Evolutionary conservation across 2,888 invertebrate species (phyloP).

Genomic region (Heliothis peltigera): DNA sequence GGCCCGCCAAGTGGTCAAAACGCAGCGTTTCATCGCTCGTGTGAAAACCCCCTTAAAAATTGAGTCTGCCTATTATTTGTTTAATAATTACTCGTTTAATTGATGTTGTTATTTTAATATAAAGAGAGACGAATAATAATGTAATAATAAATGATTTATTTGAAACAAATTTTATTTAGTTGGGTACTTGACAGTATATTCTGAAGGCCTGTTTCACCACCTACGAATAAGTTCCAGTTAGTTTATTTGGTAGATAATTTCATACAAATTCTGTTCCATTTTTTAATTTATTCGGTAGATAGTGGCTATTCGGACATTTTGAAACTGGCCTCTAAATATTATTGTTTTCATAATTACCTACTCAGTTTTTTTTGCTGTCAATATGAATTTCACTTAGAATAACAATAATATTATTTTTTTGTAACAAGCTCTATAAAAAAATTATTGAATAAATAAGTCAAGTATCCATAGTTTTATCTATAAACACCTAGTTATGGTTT

Average conservation of each 20-base stretch:
- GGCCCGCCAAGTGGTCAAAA: slow-evolving; percentile 61
- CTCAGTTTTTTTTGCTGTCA: no score
- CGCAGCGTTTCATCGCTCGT: slow-evolving; percentile 69
- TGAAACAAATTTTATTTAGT: slow-evolving; percentile 11
- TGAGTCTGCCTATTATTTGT: slow-evolving; percentile 72
- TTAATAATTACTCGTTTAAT: slow-evolving; percentile 60
- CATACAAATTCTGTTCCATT: no score
- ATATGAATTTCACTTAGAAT: no score
- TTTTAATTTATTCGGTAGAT: no score
- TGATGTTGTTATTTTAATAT: slow-evolving; percentile 53
- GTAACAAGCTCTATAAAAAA: not conserved
- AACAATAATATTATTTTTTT: not conserved
- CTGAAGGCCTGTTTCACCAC: no score
- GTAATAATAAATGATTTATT: slow-evolving; percentile 42
- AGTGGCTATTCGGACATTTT: no score
- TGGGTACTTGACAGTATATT: slow-evolving; percentile 13
- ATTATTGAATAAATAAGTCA: slow-evolving; percentile 4
- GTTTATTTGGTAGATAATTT: no score
- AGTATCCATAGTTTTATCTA: slow-evolving; percentile 54
- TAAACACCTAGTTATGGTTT: slow-evolving; percentile 44
- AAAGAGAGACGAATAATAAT: slow-evolving; percentile 28
- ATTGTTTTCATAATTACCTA: no score
- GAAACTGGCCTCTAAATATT: no score
- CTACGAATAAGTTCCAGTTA: no score
- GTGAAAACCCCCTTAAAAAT: slow-evolving; percentile 62